Conservation (phyloP, 2,113 vertebrate genomes). For the Cromileptes altivelis region DNA sequence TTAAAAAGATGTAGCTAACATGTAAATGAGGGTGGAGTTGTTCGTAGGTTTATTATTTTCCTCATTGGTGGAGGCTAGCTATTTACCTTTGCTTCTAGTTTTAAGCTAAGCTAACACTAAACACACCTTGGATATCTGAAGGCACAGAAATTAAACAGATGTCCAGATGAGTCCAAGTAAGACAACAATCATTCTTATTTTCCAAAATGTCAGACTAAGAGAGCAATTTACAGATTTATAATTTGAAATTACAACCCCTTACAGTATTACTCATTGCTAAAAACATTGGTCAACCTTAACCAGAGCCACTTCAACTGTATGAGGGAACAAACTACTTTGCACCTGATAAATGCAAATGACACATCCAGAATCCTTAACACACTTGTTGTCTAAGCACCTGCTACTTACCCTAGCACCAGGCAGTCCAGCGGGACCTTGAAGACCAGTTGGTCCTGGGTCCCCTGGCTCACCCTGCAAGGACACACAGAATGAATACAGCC, state of each 20-base stretch:
- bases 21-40: too few species aligned
- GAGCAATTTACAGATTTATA: neutral
- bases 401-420: constrained; percentile 82
- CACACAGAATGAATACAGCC: neutral
- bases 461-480: constrained; percentile 80
- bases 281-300: too few species aligned
- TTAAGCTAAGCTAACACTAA: neutral
- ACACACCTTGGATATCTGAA: neutral
- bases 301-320: too few species aligned
- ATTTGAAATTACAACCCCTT: neutral
- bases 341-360: neutral
- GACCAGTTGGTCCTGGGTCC: constrained; percentile 75
- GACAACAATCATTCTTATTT: neutral
- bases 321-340: too few species aligned
- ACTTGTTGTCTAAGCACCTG: neutral
- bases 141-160: neutral
- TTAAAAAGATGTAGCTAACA: too few species aligned
- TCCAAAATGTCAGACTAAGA: too few species aligned
- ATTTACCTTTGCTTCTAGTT: neutral
- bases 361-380: neutral
- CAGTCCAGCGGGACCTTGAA: constrained; percentile 79
- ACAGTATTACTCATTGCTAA: neutral
- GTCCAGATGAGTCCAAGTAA: neutral
- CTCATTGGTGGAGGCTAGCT: neutral
- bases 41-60: too few species aligned